Base-by-base conservation (phyloP, 2,113 vertebrate genomes). In the Pithys albifrons region DNA sequence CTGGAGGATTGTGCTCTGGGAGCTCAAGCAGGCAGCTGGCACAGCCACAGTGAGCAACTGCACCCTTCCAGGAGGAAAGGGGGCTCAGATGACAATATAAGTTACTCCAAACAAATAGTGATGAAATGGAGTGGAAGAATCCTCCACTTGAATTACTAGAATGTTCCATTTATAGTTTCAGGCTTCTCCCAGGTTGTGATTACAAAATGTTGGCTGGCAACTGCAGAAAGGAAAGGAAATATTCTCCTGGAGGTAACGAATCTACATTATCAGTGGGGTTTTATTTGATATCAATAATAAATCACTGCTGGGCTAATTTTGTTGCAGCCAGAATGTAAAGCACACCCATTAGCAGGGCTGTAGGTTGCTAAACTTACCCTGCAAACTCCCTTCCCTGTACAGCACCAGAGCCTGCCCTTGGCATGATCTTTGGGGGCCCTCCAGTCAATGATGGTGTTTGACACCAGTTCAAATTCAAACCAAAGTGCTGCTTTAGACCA, bases 221-320 rank as follows among this genome's bases (percentile, higher is more conserved):
- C 51, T 89, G 28, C 58, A 52, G 33, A 91, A 91, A 76, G 46
- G 94, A 91, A 96, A 95, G 93, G 87, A 83, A 92, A 94, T 90
- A 87, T 57, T 85, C 89, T 96, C 77, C 84, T 80, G 80, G 92
- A 95, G 95, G 88, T 73, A 93, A 76, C 16, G 33, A 88, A 82
- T 51, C 2, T 25, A 48, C 89, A 79, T 94, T 91, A 91, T 95
- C 96, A 89, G 88, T 54, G 83, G 72, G 71, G 66, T 93, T 97
- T 95, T 92, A 92, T 95, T 96, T 87, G 92, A 67, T 94, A 96
- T 92, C 88, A 72, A 93, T 91, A 94, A 81, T 72, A 96, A 94
- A 97, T 96, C 96, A 89, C 61, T 84, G 19, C 76, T 89, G 54
- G 59, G 80, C 65, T 91, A 49, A 65, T 85, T 92, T 71, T 61